phyloP scores from a whole-genome alignment of 2,113 vertebrate species.

The Leiothrix lutea region DNA sequence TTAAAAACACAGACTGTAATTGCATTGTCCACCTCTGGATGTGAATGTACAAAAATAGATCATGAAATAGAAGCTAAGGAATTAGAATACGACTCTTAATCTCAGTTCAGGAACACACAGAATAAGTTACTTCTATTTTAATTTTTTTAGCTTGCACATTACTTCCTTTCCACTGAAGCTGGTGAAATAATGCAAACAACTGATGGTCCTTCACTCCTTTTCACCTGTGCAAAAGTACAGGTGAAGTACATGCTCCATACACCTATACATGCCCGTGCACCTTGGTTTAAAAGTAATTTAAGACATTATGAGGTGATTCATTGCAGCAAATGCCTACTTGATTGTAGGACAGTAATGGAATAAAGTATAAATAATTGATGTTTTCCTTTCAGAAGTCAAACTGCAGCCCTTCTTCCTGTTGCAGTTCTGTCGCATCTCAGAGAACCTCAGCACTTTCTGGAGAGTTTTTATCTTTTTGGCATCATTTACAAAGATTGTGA shows the following conservation, averaged over 20 bases:
- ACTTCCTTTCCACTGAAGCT: neutral
- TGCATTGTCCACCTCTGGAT: neutral
- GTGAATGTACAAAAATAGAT: neutral
- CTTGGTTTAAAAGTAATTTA: neutral
- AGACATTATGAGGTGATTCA: neutral
- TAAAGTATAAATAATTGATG: neutral
- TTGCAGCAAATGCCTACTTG: neutral
- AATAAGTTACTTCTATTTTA: neutral
- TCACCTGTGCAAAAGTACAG: neutral
- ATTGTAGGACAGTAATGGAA: neutral
- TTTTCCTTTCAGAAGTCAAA: neutral
- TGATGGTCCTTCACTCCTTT: neutral
- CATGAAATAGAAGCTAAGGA: neutral
- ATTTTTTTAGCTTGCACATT: neutral
- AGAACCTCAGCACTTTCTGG: neutral
- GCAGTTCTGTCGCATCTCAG: neutral
- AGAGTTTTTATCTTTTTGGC: neutral
- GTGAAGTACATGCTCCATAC: neutral
- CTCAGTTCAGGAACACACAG: neutral
- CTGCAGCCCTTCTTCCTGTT: neutral
- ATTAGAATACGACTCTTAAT: neutral
- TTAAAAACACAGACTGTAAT: neutral
- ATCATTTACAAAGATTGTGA: neutral
- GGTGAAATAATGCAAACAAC: neutral
- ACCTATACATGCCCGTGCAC: neutral